Percentiles rank a stretch among this genome's conserved stretches.
Conservation (phyloP, 2,888 invertebrate genomes). For the Charanyca ferruginea region DNA sequence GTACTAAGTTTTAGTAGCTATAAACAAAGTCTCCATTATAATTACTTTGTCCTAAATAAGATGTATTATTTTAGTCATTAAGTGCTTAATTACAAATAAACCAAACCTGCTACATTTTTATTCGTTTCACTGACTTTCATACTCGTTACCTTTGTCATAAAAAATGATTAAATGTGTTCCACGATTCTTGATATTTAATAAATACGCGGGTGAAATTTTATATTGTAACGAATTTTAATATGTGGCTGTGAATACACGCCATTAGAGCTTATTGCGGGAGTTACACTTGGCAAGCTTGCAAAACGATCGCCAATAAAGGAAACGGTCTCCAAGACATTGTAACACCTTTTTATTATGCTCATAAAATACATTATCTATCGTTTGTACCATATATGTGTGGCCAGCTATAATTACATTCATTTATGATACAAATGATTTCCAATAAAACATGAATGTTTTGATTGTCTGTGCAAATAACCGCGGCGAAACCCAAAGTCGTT, state of each 20-base stretch:
- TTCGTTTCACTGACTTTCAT: constrained; percentile 21
- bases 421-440: constrained; percentile 15
- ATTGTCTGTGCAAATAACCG: constrained; percentile 5
- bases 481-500: neutral
- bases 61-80: constrained; percentile 25
- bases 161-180: constrained; percentile 9
- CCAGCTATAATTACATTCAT: constrained; percentile 20
- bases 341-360: constrained; percentile 71
- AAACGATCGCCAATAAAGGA: constrained; percentile 70
- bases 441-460: constrained; percentile 13
- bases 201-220: constrained; percentile 2
- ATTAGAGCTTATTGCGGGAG: constrained; percentile 64
- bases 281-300: constrained; percentile 69
- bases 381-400: constrained; percentile 61
- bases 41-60: constrained; percentile 27
- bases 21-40: constrained; percentile 11
- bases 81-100: constrained; percentile 27
- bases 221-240: constrained; percentile 53
- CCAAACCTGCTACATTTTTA: constrained; percentile 20
- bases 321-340: constrained; percentile 65
- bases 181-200: constrained; percentile 12
- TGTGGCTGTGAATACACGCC: constrained; percentile 59
- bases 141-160: constrained; percentile 17
- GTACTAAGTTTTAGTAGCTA: neutral
- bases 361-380: constrained; percentile 70